Base-by-base conservation (phyloP, 1,140 invertebrate species). In the Mactra quadrangularis region DNA sequence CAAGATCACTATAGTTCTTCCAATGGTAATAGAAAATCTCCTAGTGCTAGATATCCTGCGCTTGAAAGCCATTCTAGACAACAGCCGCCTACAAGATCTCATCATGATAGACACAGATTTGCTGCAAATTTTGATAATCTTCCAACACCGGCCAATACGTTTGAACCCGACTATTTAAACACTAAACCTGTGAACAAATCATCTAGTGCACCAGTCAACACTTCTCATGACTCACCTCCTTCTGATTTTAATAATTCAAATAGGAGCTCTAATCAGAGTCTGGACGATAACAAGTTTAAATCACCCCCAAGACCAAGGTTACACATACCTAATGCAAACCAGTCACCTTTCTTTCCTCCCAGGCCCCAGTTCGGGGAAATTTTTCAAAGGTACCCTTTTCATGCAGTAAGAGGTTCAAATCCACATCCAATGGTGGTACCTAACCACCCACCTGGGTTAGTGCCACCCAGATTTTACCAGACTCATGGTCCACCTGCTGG, bases 91-190 rank as follows among this genome's bases (percentile, higher is more conserved):
- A 22, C 29, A 11, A 22, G 52, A 27, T 17, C 53, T 9, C 68
- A 72, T 35, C 29, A 27, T 62, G 68, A 72, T 3, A 52, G 50
- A 15, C 22, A 29, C 22, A 52, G 68, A 35, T 72, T 72, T 72
- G 68, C 68, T 19, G 68, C 68, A 0, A 72, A 72, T 19, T 72
- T 72, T 50, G 47, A 72, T 38, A 72, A 72, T 55, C 22, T 72
- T 22, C 68, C 75, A 35, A 17, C 29, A 22, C 31, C 50, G 1
- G 35, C 11, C 25, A 59, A 76, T 50, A 76, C 74, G 11, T 76
- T 76, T 76, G 74, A 76, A 33, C 74, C 74, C 25, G 33, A 35
- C 31, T 76, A 59, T n/a, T 41, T 76, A 38, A 41, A 57, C 17
- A 15, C 59, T 22, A n/a, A 60, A 17, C n/a, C 35, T 38, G 47